Percentiles rank a stretch among this genome's conserved stretches.
Evolutionary conservation across 2,113 vertebrate genomes (phyloP).

Genomic region (Zosterops japonicus): DNA sequence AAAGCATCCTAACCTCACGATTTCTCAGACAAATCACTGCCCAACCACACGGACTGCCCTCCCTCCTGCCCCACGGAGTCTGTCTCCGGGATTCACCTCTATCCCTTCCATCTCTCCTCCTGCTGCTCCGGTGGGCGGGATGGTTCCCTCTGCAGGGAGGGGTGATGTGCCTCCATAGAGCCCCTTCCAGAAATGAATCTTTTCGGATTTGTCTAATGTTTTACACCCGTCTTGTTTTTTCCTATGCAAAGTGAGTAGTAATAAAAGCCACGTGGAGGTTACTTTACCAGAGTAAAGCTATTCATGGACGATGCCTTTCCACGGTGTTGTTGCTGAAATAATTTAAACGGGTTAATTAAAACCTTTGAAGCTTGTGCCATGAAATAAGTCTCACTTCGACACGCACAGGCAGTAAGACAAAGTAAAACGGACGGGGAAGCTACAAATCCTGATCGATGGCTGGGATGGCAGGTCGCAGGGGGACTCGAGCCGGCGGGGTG

Average conservation of each 20-base stretch:
- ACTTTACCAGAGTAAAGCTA: background rate
- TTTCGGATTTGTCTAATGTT: background rate
- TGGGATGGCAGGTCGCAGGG: background rate
- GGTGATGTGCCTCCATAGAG: background rate
- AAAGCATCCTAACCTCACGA: background rate
- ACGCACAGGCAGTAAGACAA: background rate
- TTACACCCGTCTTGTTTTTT: background rate
- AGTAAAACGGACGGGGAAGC: background rate
- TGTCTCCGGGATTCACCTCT: background rate
- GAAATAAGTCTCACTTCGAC: background rate
- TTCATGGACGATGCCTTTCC: background rate
- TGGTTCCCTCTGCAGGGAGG: background rate
- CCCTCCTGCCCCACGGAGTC: too few relatives aligned
- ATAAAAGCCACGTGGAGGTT: background rate
- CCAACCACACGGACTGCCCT: background rate
- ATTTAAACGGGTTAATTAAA: background rate
- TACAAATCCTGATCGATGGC: background rate
- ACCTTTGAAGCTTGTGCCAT: background rate
- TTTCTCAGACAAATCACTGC: background rate
- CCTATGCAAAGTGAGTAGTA: background rate
- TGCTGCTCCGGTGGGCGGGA: background rate
- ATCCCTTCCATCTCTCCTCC: background rate
- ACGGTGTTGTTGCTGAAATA: background rate
- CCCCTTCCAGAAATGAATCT: background rate
- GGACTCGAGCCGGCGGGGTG: background rate